A percentile compares a stretch with the other conserved stretches of the same genome.
These are phyloP conservation scores for Scomber scombrus DNA, from an alignment of 2,113 vertebrate genomes.

Conservation along the genomic window DNA sequence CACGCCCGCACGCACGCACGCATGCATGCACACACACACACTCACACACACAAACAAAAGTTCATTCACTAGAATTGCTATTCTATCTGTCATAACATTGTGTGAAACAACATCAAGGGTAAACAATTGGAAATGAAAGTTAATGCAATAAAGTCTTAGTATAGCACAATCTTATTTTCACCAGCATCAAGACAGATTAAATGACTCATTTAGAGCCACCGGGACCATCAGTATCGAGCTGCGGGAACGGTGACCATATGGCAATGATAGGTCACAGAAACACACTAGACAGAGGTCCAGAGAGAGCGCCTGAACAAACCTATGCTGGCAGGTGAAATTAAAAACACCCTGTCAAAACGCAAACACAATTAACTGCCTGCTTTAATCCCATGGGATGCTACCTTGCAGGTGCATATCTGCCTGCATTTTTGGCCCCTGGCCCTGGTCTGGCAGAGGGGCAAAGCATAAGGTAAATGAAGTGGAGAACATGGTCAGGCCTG, in stretches of 20 bases:
- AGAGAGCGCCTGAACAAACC: constrained; percentile 68
- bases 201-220: constrained; percentile 45
- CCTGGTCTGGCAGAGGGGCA: constrained; percentile 52
- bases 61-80: not conserved
- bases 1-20: too few species aligned
- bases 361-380: constrained; percentile 69
- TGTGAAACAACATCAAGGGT: constrained; percentile 2
- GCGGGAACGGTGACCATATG: constrained; percentile 69
- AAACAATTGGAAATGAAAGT: not conserved
- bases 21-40: too few species aligned
- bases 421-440: constrained; percentile 61
- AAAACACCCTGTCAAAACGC: constrained; percentile 74
- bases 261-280: constrained; percentile 52
- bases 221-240: constrained; percentile 45
- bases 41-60: not conserved
- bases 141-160: constrained; percentile 28
- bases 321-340: constrained; percentile 70
- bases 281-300: constrained; percentile 65
- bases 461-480: constrained; percentile 76
- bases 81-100: not conserved
- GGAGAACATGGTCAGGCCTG: constrained; percentile 68
- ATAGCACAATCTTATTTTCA: constrained; percentile 19
- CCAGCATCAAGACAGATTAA: constrained; percentile 54
- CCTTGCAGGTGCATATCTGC: constrained; percentile 63
- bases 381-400: constrained; percentile 62